These are phyloP conservation scores for Lamellibrachia columna DNA, from an alignment of 2,888 invertebrate species.

Conservation along the genomic window DNA sequence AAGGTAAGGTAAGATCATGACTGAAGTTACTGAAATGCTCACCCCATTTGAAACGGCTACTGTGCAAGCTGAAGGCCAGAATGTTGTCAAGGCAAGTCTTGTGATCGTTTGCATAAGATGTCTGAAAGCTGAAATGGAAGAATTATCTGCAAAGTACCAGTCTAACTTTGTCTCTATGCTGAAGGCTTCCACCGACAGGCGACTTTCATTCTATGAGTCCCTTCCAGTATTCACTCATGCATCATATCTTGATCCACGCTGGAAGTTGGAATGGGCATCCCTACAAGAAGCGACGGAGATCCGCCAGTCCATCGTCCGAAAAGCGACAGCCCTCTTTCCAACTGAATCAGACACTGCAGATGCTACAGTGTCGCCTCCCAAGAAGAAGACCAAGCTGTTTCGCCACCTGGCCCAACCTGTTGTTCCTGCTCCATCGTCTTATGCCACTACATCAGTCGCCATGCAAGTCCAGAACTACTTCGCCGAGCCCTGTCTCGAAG, in stretches of 20 bases:
- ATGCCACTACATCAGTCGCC: too few species aligned
- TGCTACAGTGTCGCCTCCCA: too few species aligned
- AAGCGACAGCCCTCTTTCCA: too few species aligned
- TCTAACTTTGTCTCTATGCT: too few species aligned
- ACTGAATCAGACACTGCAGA: too few species aligned
- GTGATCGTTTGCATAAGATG: not conserved
- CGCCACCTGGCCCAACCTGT: too few species aligned
- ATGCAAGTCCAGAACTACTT: too few species aligned
- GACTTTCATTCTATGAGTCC: not conserved
- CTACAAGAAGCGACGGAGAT: not conserved
- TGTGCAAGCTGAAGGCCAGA: not conserved
- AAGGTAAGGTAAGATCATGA: too few species aligned
- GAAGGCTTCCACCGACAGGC: not conserved
- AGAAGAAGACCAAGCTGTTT: too few species aligned
- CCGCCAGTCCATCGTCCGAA: not conserved
- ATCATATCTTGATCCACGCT: not conserved
- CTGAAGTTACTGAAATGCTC: not conserved
- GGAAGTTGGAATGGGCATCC: not conserved
- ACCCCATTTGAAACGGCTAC: constrained; percentile 13
- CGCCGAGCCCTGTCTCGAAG: too few species aligned
- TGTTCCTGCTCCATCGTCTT: too few species aligned
- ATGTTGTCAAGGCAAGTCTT: not conserved
- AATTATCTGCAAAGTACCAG: too few species aligned
- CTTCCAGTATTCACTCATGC: not conserved
- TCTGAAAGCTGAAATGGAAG: not conserved